Percentiles rank a stretch among this genome's conserved stretches.
Conservation (phyloP, 2,113 vertebrate genomes). For the Amphilophus citrinellus region DNA sequence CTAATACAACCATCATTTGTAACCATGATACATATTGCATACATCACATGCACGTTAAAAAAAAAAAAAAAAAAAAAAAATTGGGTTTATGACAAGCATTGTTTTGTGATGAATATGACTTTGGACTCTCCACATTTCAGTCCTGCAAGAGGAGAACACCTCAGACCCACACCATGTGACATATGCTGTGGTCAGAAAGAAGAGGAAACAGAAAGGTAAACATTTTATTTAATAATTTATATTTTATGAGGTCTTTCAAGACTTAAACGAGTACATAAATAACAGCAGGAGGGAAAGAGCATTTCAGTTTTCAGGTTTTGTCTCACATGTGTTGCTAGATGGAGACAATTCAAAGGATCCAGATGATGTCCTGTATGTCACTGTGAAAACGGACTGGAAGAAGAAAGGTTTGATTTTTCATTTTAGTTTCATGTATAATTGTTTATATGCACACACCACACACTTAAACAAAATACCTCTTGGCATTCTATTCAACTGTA, state of each 20-base stretch:
- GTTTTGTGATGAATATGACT: background rate
- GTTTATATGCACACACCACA: too few relatives aligned
- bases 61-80: too few relatives aligned
- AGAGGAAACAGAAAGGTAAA: background rate
- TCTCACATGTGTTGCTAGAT: background rate
- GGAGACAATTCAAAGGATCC: background rate
- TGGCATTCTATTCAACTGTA: too few relatives aligned
- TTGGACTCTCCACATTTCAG: background rate
- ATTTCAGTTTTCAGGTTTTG: background rate
- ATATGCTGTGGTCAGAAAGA: background rate
- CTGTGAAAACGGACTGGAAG: background rate
- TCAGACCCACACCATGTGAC: background rate
- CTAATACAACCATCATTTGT: too few relatives aligned
- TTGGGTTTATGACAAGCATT: too few relatives aligned
- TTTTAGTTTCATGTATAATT: too few relatives aligned
- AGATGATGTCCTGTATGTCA: background rate
- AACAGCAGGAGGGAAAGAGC: background rate
- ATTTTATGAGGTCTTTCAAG: accelerated
- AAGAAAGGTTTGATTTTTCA: background rate
- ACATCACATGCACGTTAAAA: too few relatives aligned
- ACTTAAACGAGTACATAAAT: background rate
- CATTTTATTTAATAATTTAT: background rate
- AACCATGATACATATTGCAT: too few relatives aligned
- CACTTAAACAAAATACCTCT: too few relatives aligned
- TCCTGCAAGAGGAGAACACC: too few relatives aligned